Percentiles rank a stretch among this genome's conserved stretches.
These are phyloP conservation scores for Cherax quadricarinatus DNA, from an alignment of 1,140 invertebrate genomes.

Conservation along the genomic window DNA sequence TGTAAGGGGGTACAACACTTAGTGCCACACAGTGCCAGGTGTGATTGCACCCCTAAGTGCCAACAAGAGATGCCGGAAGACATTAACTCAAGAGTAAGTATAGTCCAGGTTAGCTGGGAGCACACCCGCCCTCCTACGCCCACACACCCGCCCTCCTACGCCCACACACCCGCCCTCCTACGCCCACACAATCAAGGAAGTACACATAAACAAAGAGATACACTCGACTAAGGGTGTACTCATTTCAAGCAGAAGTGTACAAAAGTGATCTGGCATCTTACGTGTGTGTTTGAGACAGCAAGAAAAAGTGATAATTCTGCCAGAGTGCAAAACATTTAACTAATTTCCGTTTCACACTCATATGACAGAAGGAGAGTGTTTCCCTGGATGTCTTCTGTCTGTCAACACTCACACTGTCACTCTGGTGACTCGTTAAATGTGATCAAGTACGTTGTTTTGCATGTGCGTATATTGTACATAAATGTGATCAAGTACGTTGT, in stretches of 20 bases:
- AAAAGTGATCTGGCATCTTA: not conserved
- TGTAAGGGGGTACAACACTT: too few relatives aligned
- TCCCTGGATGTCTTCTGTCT: not conserved
- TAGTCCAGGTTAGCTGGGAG: not conserved
- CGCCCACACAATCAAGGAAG: not conserved
- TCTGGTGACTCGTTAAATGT: too few relatives aligned
- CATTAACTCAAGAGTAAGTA: too few relatives aligned
- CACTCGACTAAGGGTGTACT: not conserved
- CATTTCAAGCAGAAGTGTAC: not conserved
- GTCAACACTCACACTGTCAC: not conserved
- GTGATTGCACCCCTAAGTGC: too few relatives aligned
- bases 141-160: conserved; percentile 2
- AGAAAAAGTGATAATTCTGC: not conserved
- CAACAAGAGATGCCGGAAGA: too few relatives aligned
- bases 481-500: too few relatives aligned
- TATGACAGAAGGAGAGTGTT: too few relatives aligned
- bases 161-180: conserved; percentile 14
- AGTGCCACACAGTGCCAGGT: too few relatives aligned
- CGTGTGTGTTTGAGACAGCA: not conserved
- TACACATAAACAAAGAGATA: not conserved
- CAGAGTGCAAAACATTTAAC: too few relatives aligned
- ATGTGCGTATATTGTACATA: too few relatives aligned
- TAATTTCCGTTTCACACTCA: too few relatives aligned
- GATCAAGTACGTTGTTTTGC: too few relatives aligned
- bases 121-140: not conserved